Evolutionary conservation across 2,888 invertebrate genomes (phyloP).

Genomic region (Psylliodes chrysocephalus): DNA sequence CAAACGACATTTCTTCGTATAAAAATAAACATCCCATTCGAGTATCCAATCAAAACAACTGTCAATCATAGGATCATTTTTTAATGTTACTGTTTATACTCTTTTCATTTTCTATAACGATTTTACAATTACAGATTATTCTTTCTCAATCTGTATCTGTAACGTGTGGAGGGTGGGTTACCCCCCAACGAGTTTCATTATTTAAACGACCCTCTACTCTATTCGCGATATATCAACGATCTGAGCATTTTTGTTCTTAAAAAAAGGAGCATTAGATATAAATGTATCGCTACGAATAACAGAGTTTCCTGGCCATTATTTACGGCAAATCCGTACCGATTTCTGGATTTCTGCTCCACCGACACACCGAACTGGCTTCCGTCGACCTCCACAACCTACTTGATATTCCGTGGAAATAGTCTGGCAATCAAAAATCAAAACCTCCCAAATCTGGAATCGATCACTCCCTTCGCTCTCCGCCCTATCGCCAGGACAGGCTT

Average conservation of each 20-base stretch:
- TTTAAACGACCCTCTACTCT: too few relatives aligned
- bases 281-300: not conserved
- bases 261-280: not conserved
- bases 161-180: too few relatives aligned
- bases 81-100: too few relatives aligned
- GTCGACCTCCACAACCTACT: conserved; percentile 18
- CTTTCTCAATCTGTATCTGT: too few relatives aligned
- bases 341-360: not conserved
- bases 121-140: too few relatives aligned
- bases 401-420: conserved; percentile 33
- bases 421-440: conserved; percentile 37
- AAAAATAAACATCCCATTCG: not conserved
- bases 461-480: conserved; percentile 13
- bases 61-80: too few relatives aligned
- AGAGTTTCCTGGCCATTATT: conserved; percentile 4
- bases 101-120: too few relatives aligned
- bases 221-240: too few relatives aligned
- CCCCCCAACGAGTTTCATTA: too few relatives aligned
- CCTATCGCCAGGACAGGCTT: not conserved
- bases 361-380: conserved; percentile 5
- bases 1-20: too few relatives aligned
- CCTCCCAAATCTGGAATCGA: conserved; percentile 36
- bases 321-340: conserved; percentile 8
- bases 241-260: too few relatives aligned
- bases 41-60: not conserved